phyloP scores from a whole-genome alignment of 2,797 vertebrate species.

The Pagetopsis macropterus region DNA sequence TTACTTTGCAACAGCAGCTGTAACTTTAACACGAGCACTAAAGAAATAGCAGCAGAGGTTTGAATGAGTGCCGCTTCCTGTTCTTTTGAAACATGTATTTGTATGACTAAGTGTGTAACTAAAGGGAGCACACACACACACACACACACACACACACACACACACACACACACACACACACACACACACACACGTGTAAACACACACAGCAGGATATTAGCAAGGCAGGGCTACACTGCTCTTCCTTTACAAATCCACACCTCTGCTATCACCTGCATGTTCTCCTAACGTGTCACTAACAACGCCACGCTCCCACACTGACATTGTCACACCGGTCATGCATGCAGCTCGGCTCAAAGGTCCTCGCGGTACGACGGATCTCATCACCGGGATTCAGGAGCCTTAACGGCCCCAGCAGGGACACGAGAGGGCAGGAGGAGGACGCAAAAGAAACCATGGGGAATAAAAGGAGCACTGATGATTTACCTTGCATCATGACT shows the following conservation, averaged over 20 bases:
- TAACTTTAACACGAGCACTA: not conserved
- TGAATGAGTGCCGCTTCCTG: conserved; percentile 29
- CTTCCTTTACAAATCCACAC: conserved; percentile 21
- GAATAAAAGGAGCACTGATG: conserved; percentile 24
- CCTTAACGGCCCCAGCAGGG: conserved; percentile 60
- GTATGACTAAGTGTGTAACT: not conserved
- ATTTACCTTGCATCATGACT: conserved; percentile 88
- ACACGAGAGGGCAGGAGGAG: conserved; percentile 65
- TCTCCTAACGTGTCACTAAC: conserved; percentile 32
- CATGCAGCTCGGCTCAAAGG: conserved; percentile 31
- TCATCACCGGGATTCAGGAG: conserved; percentile 48
- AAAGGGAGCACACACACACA: conserved; percentile 17
- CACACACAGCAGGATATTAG: conserved; percentile 20
- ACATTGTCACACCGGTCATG: conserved; percentile 43
- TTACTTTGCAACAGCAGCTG: conserved; percentile 2
- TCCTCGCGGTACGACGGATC: conserved; percentile 47
- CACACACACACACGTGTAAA: conserved; percentile 18
- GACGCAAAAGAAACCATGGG: conserved; percentile 30
- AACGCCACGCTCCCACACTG: not conserved
- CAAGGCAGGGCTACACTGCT: conserved; percentile 13
- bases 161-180: conserved; percentile 9
- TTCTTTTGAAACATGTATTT: not conserved
- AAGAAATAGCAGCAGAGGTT: conserved; percentile 4
- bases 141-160: not conserved
- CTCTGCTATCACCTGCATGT: conserved; percentile 18